These are phyloP conservation scores for Diorhabda carinulata DNA, from an alignment of 1,140 invertebrate genomes.

Conservation along the genomic window DNA sequence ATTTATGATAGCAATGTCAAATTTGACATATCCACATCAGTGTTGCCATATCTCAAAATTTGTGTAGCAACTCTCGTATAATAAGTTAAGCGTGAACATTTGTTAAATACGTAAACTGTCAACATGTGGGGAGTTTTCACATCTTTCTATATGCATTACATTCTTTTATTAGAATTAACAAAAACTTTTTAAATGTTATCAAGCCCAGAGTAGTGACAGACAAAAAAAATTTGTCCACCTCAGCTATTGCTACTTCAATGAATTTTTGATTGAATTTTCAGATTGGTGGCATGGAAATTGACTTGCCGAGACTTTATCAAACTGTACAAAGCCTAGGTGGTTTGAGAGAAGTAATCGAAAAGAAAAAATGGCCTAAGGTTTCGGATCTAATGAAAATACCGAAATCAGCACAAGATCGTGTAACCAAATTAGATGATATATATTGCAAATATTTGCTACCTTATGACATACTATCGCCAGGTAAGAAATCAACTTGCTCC, in stretches of 20 bases:
- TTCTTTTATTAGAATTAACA: no score
- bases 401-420: slow-evolving; percentile 75
- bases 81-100: no score
- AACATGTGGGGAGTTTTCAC: no score
- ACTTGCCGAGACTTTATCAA: slow-evolving; percentile 80
- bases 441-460: slow-evolving; percentile 92
- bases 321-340: slow-evolving; percentile 83
- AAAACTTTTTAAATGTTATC: no score
- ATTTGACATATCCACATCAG: no score
- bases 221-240: no score
- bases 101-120: no score
- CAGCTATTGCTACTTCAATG: background rate
- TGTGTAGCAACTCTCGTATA: no score
- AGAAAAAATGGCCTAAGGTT: slow-evolving; percentile 85
- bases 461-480: slow-evolving; percentile 77
- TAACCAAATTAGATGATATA: slow-evolving; percentile 83
- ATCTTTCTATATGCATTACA: no score
- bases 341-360: slow-evolving; percentile 83
- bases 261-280: slow-evolving; percentile 41
- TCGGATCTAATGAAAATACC: slow-evolving; percentile 85
- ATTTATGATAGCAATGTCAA: no score
- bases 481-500: slow-evolving; percentile 45
- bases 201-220: no score
- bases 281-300: slow-evolving; percentile 87
- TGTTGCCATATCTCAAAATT: no score